Evolutionary conservation across 2,113 vertebrate genomes (phyloP).

Genomic region (Sebastes schlegelii): DNA sequence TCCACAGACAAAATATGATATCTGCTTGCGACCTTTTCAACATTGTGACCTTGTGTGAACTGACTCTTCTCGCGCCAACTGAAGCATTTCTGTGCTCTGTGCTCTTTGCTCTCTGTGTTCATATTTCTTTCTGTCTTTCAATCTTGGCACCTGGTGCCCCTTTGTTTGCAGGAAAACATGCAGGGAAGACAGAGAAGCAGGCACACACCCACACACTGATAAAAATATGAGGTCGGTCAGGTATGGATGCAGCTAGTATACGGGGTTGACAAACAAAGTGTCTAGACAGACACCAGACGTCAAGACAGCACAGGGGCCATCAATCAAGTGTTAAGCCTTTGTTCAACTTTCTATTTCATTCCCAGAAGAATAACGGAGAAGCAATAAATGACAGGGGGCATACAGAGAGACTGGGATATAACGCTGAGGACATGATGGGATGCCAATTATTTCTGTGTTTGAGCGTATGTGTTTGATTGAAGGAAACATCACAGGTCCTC

Average conservation of each 20-base stretch:
- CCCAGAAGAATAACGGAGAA: not conserved
- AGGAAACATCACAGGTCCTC: not conserved
- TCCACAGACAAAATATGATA: constrained; percentile 44
- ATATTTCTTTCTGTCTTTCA: constrained; percentile 3
- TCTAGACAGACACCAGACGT: constrained; percentile 2
- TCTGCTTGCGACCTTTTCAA: constrained; percentile 37
- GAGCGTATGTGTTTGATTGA: not conserved
- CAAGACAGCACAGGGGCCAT: not conserved
- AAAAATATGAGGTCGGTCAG: constrained; percentile 20
- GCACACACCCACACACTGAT: not conserved
- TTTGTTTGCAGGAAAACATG: constrained; percentile 25
- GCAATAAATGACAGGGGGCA: not conserved
- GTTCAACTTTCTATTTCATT: constrained; percentile 1
- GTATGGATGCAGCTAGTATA: constrained; percentile 11
- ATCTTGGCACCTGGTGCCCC: constrained; percentile 52
- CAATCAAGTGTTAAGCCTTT: not conserved
- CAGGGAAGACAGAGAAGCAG: constrained; percentile 2
- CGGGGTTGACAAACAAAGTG: not conserved
- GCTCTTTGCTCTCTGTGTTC: constrained; percentile 12
- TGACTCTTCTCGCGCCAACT: constrained; percentile 20
- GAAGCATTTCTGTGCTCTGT: constrained; percentile 5
- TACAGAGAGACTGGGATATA: not conserved
- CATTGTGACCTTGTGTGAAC: constrained; percentile 35
- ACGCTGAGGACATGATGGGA: constrained; percentile 7
- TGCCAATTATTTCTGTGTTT: not conserved